A percentile compares a stretch with the other conserved stretches of the same genome.
Evolutionary conservation across 2,888 invertebrate species (phyloP).

Genomic region (Aethes cnicana): DNA sequence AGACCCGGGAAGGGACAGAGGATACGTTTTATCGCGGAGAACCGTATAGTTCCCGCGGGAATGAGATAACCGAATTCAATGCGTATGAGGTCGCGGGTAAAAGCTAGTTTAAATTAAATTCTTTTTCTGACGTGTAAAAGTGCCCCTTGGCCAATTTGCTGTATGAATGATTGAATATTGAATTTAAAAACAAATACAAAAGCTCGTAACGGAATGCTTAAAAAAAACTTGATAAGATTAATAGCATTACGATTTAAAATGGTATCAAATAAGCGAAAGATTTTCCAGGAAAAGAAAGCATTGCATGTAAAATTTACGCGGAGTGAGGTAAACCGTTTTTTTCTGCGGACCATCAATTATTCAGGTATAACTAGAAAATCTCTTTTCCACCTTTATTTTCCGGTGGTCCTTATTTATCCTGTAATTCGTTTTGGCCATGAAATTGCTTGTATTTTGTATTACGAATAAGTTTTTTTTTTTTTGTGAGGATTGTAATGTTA

Average conservation of each 20-base stretch:
- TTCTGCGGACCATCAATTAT: conserved; percentile 22
- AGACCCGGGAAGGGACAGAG: too few relatives aligned
- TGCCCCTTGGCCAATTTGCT: too few relatives aligned
- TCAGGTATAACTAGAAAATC: conserved; percentile 27
- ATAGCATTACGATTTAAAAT: conserved; percentile 6
- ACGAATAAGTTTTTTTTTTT: conserved; percentile 3
- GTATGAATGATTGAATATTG: too few relatives aligned
- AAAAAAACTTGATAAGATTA: conserved; percentile 16
- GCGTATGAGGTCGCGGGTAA: too few relatives aligned
- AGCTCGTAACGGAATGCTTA: not conserved
- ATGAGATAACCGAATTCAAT: too few relatives aligned
- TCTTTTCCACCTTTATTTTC: conserved; percentile 21
- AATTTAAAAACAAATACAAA: not conserved
- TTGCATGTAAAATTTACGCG: conserved; percentile 18
- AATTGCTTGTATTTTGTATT: conserved; percentile 12
- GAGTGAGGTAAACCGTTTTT: conserved; percentile 8
- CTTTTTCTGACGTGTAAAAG: too few relatives aligned
- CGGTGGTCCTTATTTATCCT: conserved; percentile 20
- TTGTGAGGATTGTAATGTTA: not conserved
- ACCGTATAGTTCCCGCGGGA: too few relatives aligned
- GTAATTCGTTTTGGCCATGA: conserved; percentile 23
- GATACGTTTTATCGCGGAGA: too few relatives aligned
- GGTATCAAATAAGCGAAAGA: conserved; percentile 12
- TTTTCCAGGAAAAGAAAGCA: conserved; percentile 7
- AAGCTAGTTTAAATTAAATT: too few relatives aligned